Conservation (phyloP, 2,888 invertebrate species). For the Agelastica alni region DNA sequence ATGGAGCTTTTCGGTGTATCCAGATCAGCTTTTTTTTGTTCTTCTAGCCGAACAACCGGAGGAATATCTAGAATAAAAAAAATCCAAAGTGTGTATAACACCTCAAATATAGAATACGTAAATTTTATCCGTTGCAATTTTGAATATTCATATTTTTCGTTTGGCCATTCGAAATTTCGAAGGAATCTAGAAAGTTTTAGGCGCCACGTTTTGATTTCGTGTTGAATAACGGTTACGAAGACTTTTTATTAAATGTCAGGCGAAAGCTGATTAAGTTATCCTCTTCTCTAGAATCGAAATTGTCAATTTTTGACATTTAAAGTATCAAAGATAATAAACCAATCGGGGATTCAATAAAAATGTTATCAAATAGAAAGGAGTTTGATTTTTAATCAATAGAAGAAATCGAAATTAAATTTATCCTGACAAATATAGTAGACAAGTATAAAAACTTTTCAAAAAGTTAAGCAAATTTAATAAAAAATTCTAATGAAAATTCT, state of each 20-base stretch:
- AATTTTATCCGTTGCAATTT: background rate
- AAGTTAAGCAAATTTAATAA: too few relatives aligned
- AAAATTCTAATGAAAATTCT: too few relatives aligned
- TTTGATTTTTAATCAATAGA: too few relatives aligned
- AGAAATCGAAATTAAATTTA: too few relatives aligned
- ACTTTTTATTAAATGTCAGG: background rate
- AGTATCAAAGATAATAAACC: too few relatives aligned
- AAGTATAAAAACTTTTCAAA: too few relatives aligned
- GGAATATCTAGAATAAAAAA: background rate
- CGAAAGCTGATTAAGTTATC: too few relatives aligned
- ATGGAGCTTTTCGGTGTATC: conserved; percentile 21
- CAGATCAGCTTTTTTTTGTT: conserved; percentile 8
- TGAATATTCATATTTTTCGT: background rate
- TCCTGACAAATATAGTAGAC: too few relatives aligned
- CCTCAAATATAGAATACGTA: background rate
- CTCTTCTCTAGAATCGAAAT: too few relatives aligned
- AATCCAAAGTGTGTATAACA: background rate
- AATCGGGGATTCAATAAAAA: too few relatives aligned
- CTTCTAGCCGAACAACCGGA: background rate
- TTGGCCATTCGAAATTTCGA: background rate
- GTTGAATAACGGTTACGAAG: background rate
- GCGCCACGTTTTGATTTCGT: background rate
- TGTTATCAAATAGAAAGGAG: too few relatives aligned
- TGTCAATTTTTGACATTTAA: too few relatives aligned
- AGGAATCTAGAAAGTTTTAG: background rate